Evolutionary conservation across 2,797 vertebrate species (phyloP), one percentile per base, ranked within the genome.

Genomic region (Amblyopsis hoosieri): DNA sequence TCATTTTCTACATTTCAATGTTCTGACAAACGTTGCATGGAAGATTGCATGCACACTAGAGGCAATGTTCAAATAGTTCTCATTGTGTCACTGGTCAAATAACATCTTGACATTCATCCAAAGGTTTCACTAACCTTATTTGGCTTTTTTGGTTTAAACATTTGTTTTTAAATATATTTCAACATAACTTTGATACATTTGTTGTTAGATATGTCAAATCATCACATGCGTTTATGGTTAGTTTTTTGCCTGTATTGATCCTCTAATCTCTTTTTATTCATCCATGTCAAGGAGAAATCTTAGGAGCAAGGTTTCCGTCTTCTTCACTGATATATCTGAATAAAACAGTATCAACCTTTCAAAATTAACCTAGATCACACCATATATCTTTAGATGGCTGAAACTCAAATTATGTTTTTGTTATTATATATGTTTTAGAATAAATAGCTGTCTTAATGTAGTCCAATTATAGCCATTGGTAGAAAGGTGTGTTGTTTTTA

Each of bases 221-320:
- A 29, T 29, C 23, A 29, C 23, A 29, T 4, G 3, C 3, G 23
- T 29, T 29, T 29, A 29, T 29, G 3, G 54, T 72, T 76, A 71
- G 70, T 73, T 31, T 61, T 59, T 57, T 50, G 12, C 72, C 57
- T 57, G 37, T 67, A 78, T 78, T 81, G 82, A 85, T 80, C 83
- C 74, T 74, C 71, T 87, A 87, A 90, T 85, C 67, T 31, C 69
- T 80, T 67, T 81, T 87, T 80, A 69, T 84, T 78, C 77, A 69
- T 70, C 82, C 76, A 76, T 29, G 80, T 85, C 71, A 78, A 72
- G 82, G 77, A 84, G 74, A 72, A 74, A n/a, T 45, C 71, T 42
- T 64, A 58, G 68, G 75, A 79, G 47, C 83, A 84, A 81, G 75
- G 76, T 82, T 29, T 29, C 23, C 3, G 3, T 29, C 23, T 29